A percentile compares a stretch with the other conserved stretches of the same genome.
phyloP scores from a whole-genome alignment of 2,113 vertebrate species.

The Elachura formosa region DNA sequence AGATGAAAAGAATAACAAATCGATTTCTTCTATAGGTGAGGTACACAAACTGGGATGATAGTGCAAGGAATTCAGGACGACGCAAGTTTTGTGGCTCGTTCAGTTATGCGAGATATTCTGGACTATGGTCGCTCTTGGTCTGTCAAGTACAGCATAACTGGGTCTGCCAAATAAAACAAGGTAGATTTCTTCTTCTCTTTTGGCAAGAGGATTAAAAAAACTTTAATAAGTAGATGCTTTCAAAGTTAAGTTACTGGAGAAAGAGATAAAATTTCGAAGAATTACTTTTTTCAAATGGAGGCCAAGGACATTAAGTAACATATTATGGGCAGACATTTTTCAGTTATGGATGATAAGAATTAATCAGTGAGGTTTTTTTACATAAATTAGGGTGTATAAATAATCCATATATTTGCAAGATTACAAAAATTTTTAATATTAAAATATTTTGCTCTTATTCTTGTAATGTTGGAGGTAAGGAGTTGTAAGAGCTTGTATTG shows the following conservation, averaged over 20 bases:
- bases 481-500: background rate
- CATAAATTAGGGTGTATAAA: background rate
- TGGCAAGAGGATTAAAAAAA: background rate
- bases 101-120: rapidly evolving
- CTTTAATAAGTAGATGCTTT: background rate
- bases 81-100: constrained; percentile 76
- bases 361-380: background rate
- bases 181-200: constrained; percentile 60
- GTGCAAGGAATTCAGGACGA: constrained; percentile 77
- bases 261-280: background rate
- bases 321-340: background rate
- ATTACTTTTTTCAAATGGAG: background rate
- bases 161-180: constrained; percentile 89
- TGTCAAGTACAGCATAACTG: constrained; percentile 82
- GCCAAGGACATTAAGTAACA: background rate
- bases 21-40: constrained; percentile 67
- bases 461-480: background rate
- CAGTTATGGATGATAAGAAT: background rate
- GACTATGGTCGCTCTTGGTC: constrained; percentile 77
- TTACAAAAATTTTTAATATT: rapidly evolving
- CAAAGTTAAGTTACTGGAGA: background rate
- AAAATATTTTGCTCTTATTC: background rate
- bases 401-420: background rate
- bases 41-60: constrained; percentile 82
- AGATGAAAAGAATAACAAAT: background rate